Percentiles rank a stretch among this genome's conserved stretches.
Conservation (phyloP, 2,797 vertebrate genomes). For the Protosalanx chinensis region DNA sequence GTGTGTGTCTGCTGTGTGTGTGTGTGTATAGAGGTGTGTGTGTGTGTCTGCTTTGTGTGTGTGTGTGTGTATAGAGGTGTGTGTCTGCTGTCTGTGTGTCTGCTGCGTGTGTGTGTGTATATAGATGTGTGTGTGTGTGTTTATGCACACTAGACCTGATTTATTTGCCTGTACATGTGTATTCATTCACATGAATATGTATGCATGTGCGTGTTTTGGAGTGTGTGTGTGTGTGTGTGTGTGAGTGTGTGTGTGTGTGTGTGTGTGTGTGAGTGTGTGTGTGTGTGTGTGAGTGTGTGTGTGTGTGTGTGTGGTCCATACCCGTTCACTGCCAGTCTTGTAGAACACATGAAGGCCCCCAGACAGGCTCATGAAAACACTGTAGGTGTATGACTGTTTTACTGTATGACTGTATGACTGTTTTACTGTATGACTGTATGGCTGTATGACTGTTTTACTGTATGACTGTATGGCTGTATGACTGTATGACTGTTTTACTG, state of each 20-base stretch:
- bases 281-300: slow-evolving; percentile 28
- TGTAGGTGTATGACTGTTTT: neutral
- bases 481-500: too few relatives aligned
- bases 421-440: too few relatives aligned
- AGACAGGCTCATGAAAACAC: slow-evolving; percentile 32
- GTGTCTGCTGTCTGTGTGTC: neutral
- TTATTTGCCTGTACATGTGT: neutral
- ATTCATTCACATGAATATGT: neutral
- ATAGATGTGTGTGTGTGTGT: slow-evolving; percentile 30
- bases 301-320: slow-evolving; percentile 6
- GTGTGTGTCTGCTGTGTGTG: slow-evolving; percentile 11
- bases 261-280: neutral
- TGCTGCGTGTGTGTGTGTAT: neutral
- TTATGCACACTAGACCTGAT: neutral
- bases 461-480: too few relatives aligned
- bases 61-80: too few relatives aligned
- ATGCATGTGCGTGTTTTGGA: neutral
- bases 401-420: too few relatives aligned
- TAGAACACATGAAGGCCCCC: slow-evolving; percentile 32
- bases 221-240: neutral
- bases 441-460: too few relatives aligned
- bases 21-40: slow-evolving; percentile 28
- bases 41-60: slow-evolving; percentile 22
- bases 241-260: slow-evolving; percentile 34
- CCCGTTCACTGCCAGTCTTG: slow-evolving; percentile 22